Evolutionary conservation across 2,888 invertebrate species (phyloP).

Genomic region (Patella pellucida): DNA sequence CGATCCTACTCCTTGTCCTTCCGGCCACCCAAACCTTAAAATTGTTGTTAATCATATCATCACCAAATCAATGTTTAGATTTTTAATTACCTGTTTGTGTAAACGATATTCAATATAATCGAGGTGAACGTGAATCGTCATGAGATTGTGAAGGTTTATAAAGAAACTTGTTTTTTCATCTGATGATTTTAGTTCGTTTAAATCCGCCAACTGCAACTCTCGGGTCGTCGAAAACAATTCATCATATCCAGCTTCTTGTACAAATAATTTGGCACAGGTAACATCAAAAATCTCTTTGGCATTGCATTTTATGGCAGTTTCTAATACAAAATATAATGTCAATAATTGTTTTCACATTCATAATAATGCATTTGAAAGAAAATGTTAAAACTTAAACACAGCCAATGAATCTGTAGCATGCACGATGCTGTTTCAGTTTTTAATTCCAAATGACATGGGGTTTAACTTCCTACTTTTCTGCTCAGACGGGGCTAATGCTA

Average conservation of each 20-base stretch:
- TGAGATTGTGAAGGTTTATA: slow-evolving; percentile 65
- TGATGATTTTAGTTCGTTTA: slow-evolving; percentile 45
- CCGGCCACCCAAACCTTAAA: too few species aligned
- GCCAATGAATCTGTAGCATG: too few species aligned
- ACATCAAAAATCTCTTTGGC: slow-evolving; percentile 54
- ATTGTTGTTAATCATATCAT: too few species aligned
- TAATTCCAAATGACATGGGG: too few species aligned
- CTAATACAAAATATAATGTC: slow-evolving; percentile 23
- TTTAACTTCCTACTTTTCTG: too few species aligned
- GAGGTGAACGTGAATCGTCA: slow-evolving; percentile 59
- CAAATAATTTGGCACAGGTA: slow-evolving; percentile 46
- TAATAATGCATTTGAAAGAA: too few species aligned
- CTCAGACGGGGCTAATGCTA: too few species aligned
- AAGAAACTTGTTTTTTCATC: slow-evolving; percentile 62
- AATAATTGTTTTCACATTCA: too few species aligned
- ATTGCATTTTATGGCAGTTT: slow-evolving; percentile 47
- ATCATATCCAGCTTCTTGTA: slow-evolving; percentile 44
- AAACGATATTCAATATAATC: slow-evolving; percentile 25
- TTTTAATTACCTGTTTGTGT: slow-evolving; percentile 16
- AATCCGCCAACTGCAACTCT: slow-evolving; percentile 48
- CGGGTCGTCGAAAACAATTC: slow-evolving; percentile 42
- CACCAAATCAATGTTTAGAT: too few species aligned
- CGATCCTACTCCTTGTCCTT: too few species aligned
- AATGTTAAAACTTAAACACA: too few species aligned
- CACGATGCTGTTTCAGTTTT: too few species aligned